Evolutionary conservation across 2,797 vertebrate species (phyloP).

Genomic region (Sebastiscus albofasciatus): DNA sequence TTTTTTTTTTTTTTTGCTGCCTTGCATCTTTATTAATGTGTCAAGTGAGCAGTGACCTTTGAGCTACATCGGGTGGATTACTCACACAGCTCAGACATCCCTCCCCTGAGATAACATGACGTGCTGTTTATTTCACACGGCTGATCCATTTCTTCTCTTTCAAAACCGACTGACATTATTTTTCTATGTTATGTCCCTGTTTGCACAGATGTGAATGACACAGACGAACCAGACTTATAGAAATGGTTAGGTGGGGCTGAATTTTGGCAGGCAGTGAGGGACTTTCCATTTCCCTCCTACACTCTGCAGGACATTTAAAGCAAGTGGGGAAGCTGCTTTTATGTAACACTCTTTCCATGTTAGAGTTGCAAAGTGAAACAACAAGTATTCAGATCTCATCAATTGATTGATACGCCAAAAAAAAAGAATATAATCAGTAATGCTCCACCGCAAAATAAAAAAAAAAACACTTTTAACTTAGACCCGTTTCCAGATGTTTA

Average conservation of each 20-base stretch:
- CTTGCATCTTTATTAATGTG: constrained; percentile 45
- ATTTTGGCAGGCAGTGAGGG: constrained; percentile 65
- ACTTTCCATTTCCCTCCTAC: constrained; percentile 62
- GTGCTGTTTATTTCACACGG: background rate
- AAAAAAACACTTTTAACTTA: background rate
- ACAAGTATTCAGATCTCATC: background rate
- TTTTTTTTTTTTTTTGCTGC: constrained; percentile 36
- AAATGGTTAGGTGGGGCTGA: constrained; percentile 60
- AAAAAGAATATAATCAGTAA: background rate
- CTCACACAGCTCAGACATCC: background rate
- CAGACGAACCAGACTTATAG: constrained; percentile 28
- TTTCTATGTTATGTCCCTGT: background rate
- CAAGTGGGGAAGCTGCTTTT: constrained; percentile 1
- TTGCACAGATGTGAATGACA: constrained; percentile 17
- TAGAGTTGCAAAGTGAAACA: background rate
- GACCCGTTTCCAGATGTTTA: background rate
- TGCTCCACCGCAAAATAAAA: background rate
- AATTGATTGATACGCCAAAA: background rate
- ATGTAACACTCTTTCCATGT: background rate
- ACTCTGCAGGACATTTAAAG: constrained; percentile 48
- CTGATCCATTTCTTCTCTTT: background rate
- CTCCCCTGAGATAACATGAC: constrained; percentile 2
- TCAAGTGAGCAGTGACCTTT: constrained; percentile 21
- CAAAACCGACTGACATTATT: background rate
- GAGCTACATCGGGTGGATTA: background rate